Base-by-base conservation (phyloP, 1,140 invertebrate genomes). In the Drosophila melanica region DNA sequence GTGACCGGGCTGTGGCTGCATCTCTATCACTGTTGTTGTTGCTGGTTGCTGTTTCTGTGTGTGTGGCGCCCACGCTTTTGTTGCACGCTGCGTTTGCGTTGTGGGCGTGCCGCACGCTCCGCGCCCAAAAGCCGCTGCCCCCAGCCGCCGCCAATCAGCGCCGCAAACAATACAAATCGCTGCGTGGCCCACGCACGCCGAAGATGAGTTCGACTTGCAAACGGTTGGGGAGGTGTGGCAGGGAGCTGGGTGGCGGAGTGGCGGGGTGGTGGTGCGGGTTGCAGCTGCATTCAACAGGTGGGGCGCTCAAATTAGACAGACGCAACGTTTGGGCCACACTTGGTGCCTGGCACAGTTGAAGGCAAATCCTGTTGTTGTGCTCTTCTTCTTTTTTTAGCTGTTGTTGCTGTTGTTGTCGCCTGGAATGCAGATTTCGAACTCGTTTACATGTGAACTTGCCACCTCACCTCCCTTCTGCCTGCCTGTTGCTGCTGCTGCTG, bases 341-440 rank as follows among this genome's bases (percentile, higher is more conserved):
- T 37, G 30, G 41, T 20, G 37, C 44, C 48, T 41, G 47, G 47
- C 55, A 37, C 65, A 68, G 8, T 45, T 60, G 27, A 30, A 45
- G 20, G 48, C 67, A 79, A 84, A 81, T 87, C 81, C 81, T 86
- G 81, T 79, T 87, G 44, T 7, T 7, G 6, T 33, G 30, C 30
- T 33, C 30, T 9, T 20, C 10, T 39, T 12, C 10, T 4, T 12
- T 1, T 11, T 39, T 0, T 37, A 7, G 33, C 9, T 35, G 33
- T 2, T 35, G 33, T 1, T 35, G 33, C 11, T 39, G 37, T 39
- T 39, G 37, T 39, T 47, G 45, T 23, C 11, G 81, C 44, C 51
- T 78, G 81, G 81, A 86, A 86, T 86, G 81, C 81, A 86, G 79
- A 86, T 86, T 86, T 75, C 71, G 75, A 86, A 86, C 81, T 86